phyloP scores from a whole-genome alignment of 2,113 vertebrate genomes.

The Epinephelus fuscoguttatus region DNA sequence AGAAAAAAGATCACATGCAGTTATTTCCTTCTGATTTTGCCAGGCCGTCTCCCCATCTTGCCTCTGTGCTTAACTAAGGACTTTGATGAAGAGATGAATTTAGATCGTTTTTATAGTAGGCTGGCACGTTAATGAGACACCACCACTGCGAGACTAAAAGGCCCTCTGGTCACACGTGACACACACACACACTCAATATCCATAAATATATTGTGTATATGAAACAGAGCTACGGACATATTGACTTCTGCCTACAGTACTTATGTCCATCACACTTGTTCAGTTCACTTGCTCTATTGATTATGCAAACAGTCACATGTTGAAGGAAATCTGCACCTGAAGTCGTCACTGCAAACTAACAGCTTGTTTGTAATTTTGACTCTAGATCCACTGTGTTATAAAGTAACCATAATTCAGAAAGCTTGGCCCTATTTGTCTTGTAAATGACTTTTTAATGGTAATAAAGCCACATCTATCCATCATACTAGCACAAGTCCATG shows the following conservation, averaged over 20 bases:
- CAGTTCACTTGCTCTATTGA: slow-evolving; percentile 3
- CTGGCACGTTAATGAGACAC: slow-evolving; percentile 70
- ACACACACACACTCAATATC: slow-evolving; percentile 2
- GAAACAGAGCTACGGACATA: not conserved
- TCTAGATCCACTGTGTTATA: slow-evolving; percentile 57
- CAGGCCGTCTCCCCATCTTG: slow-evolving; percentile 63
- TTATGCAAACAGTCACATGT: not conserved
- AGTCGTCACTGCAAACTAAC: slow-evolving; percentile 40
- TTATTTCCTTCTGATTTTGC: slow-evolving; percentile 80
- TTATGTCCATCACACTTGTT: not conserved
- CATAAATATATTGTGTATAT: slow-evolving; percentile 26
- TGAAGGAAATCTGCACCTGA: slow-evolving; percentile 26
- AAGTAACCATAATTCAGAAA: slow-evolving; percentile 74
- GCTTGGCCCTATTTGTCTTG: slow-evolving; percentile 76
- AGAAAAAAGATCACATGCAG: slow-evolving; percentile 78
- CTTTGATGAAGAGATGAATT: slow-evolving; percentile 80
- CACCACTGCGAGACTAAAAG: slow-evolving; percentile 56
- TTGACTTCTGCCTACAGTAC: slow-evolving; percentile 10
- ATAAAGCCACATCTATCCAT: slow-evolving; percentile 77
- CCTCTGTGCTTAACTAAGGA: slow-evolving; percentile 70
- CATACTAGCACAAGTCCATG: slow-evolving; percentile 64
- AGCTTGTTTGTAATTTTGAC: slow-evolving; percentile 48
- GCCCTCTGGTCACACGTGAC: slow-evolving; percentile 45
- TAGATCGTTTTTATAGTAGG: slow-evolving; percentile 67
- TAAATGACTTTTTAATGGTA: slow-evolving; percentile 82